Conservation (phyloP, 2,888 invertebrate species). For the Quadroppia sp. region DNA sequence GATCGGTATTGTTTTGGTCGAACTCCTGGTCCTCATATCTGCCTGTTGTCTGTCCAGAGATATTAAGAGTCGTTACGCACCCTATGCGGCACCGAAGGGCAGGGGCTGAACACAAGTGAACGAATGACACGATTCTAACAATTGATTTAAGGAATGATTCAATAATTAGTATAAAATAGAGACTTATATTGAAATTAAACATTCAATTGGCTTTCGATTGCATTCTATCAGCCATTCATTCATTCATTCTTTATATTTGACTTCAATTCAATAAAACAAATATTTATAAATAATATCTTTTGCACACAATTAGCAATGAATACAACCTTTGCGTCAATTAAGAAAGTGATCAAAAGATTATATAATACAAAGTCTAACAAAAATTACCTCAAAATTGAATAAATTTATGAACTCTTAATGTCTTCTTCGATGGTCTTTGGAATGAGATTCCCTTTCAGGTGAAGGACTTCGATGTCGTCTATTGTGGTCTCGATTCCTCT, state of each 20-base stretch:
- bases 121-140: too few species aligned
- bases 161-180: neutral
- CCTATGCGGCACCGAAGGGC: neutral
- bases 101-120: neutral
- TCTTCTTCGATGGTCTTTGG: neutral
- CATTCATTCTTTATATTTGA: too few species aligned
- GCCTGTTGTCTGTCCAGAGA: slow-evolving; percentile 24
- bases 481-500: neutral
- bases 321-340: too few species aligned
- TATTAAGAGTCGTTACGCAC: neutral
- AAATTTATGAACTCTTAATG: neutral
- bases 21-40: slow-evolving; percentile 7
- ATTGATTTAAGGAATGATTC: too few species aligned
- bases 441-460: neutral
- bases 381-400: neutral
- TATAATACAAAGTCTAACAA: neutral
- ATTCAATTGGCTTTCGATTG: too few species aligned
- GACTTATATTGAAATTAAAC: too few species aligned
- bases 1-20: neutral
- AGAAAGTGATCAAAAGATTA: too few species aligned
- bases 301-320: too few species aligned
- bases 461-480: neutral
- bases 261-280: too few species aligned
- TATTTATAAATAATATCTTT: too few species aligned
- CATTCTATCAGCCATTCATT: too few species aligned